A percentile compares a stretch with the other conserved stretches of the same genome.
phyloP scores from a whole-genome alignment of 2,888 invertebrate species.

The Ochropacha duplaris region DNA sequence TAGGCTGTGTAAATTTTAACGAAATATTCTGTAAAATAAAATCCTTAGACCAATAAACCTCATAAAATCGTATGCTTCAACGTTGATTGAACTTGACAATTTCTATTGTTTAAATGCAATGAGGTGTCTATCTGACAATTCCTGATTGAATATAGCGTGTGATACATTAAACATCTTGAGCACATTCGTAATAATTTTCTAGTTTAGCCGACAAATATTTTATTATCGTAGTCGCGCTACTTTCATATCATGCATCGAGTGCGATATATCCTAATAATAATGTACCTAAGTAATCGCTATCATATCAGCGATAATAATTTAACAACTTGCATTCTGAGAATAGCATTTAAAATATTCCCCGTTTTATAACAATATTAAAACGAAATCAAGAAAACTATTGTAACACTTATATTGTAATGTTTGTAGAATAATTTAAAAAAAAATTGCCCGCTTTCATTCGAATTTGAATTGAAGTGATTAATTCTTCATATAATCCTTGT shows the following conservation, averaged over 20 bases:
- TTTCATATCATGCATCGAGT: constrained; percentile 18
- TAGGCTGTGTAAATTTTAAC: no score
- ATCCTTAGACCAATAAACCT: no score
- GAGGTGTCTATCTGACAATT: constrained; percentile 5
- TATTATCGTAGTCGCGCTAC: constrained; percentile 18
- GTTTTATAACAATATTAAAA: background rate
- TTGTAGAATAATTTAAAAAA: no score
- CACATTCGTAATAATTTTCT: constrained; percentile 8
- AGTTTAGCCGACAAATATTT: constrained; percentile 23
- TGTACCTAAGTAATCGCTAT: constrained; percentile 33
- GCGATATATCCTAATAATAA: constrained; percentile 23
- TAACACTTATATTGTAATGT: no score
- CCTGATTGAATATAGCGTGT: constrained; percentile 19
- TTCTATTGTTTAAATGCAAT: background rate
- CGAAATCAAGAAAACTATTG: no score
- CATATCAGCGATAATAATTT: constrained; percentile 23
- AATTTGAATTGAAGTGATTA: background rate
- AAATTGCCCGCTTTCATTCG: no score
- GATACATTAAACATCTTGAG: constrained; percentile 19
- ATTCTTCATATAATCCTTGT: background rate
- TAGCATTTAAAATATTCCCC: background rate
- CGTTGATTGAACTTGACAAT: background rate
- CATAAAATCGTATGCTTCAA: background rate
- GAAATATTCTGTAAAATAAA: no score
- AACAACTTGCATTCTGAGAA: constrained; percentile 19